Evolutionary conservation across 35 echinoderm and acorn worm genomes (phyloP), one percentile per base, ranked within the genome.

Genomic region (Apostichopus japonicus): DNA sequence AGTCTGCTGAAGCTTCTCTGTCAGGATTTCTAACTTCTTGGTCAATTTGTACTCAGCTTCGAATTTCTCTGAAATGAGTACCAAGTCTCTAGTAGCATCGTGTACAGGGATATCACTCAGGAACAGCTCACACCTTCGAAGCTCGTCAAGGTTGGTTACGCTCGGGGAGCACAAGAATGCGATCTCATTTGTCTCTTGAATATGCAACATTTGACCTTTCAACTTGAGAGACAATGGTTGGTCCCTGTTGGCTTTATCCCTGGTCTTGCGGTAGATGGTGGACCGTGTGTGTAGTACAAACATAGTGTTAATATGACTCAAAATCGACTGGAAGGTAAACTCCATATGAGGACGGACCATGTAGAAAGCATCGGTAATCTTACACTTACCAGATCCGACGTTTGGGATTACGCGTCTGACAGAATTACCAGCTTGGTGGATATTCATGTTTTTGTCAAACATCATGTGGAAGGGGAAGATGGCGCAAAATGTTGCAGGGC

Each of bases 21-120:
- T 98, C 53, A 98, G 86, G 61, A 98, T 95, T 87, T 98, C 96
- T 58, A 98, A 77, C 76, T 95, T 95, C 77, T 95, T 95, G 9
- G 96, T 98, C n/a, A 98, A 65, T 92, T 98, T 98, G 90, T 98
- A 98, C 54, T 98, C 96, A 10, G 87, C 96, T 25, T 98, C 96
- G 53, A 98, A 98, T 71, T 94, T 98, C 76, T 98, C 96, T 9
- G 96, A 98, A n/a, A 95, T 89, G 14, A 98, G 91, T 90, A 98
- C 96, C 54, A 98, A 84, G 79, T 98, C 96, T 62, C 96, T 67
- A 0, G 96, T 98, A 11, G 96, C 96, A 73, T 98, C 96, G 27
- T 98, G 96, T 21, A 98, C 89, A 24, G 96, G 96, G 72, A 98
- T 94, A 71, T 98, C 96, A 83, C 96, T 98, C 54, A 98, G 90